A percentile compares a stretch with the other conserved stretches of the same genome.
Evolutionary conservation across 2,888 invertebrate species (phyloP).

Genomic region (Drosophila colorata): DNA sequence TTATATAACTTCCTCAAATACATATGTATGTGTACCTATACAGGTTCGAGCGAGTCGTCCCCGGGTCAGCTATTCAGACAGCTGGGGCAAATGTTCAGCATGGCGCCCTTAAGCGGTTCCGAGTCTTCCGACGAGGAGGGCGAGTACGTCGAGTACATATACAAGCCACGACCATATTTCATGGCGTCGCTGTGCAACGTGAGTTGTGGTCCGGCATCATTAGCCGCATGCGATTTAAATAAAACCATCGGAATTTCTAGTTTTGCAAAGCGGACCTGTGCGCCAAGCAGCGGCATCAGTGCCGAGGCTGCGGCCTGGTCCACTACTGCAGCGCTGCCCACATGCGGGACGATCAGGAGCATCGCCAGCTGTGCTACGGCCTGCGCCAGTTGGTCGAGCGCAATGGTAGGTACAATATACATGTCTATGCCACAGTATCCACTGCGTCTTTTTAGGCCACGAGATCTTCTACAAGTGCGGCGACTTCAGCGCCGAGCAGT

Average conservation of each 20-base stretch:
- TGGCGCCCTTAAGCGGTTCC: conserved; percentile 77
- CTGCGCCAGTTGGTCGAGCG: conserved; percentile 87
- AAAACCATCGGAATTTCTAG: conserved; percentile 48
- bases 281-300: conserved; percentile 70
- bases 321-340: conserved; percentile 89
- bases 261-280: conserved; percentile 81
- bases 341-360: conserved; percentile 87
- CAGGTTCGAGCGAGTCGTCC: conserved; percentile 47
- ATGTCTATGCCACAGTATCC: too few relatives aligned
- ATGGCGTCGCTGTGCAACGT: conserved; percentile 87
- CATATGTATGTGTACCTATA: not conserved
- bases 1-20: conserved; percentile 5
- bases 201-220: conserved; percentile 27
- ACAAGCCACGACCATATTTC: conserved; percentile 89
- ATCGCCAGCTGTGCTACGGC: conserved; percentile 88
- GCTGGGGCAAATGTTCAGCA: conserved; percentile 80
- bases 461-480: conserved; percentile 86
- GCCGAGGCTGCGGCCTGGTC: conserved; percentile 87
- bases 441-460: conserved; percentile 84
- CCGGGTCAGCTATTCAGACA: conserved; percentile 76
- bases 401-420: conserved; percentile 86
- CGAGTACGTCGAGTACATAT: conserved; percentile 88
- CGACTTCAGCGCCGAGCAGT: conserved; percentile 87
- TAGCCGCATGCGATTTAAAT: not conserved
- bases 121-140: conserved; percentile 86